phyloP scores from a whole-genome alignment of 2,113 vertebrate genomes.

The Tamias sibiricus region DNA sequence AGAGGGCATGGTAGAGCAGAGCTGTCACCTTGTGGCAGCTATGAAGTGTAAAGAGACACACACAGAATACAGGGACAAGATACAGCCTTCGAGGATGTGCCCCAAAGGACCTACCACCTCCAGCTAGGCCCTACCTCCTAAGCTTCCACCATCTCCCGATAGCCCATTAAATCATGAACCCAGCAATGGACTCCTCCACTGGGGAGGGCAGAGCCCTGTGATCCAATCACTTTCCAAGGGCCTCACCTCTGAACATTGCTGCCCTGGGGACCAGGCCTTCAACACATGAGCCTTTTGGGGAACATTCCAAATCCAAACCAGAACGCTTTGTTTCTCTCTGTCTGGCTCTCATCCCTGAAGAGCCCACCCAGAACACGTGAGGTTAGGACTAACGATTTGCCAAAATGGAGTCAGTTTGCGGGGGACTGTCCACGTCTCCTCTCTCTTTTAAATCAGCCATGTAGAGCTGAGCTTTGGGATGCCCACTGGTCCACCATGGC shows the following conservation, averaged over 20 bases:
- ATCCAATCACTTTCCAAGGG: not conserved
- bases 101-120: not conserved
- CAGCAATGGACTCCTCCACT: not conserved
- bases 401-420: not conserved
- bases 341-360: not conserved
- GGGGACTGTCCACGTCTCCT: not conserved
- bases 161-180: not conserved
- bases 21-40: not conserved
- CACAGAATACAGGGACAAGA: not conserved
- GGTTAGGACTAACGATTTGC: rapidly evolving
- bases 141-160: not conserved
- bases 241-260: not conserved
- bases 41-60: not conserved
- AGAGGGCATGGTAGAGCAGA: not conserved
- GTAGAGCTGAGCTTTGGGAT: not conserved
- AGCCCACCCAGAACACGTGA: rapidly evolving
- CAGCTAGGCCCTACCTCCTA: not conserved
- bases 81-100: not conserved
- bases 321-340: too few relatives aligned
- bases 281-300: not conserved
- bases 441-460: not conserved
- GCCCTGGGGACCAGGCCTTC: not conserved
- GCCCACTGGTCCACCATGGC: not conserved
- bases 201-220: not conserved
- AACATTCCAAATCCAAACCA: not conserved